phyloP scores from a whole-genome alignment of 2,113 vertebrate species.

The Miniopterus natalensis region DNA sequence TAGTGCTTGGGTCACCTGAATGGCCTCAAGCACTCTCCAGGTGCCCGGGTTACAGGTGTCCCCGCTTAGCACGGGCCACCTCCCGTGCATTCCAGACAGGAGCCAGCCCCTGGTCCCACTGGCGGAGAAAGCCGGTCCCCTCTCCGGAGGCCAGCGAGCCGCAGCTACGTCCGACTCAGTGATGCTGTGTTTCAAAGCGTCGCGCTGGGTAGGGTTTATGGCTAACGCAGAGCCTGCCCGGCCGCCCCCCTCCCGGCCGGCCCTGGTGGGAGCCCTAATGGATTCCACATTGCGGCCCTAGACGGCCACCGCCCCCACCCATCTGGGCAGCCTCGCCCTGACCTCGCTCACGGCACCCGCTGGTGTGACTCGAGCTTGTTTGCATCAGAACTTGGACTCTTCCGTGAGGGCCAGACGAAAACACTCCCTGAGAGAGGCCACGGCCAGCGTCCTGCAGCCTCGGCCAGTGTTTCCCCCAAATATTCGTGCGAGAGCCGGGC shows the following conservation, averaged over 20 bases:
- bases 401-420: conserved; percentile 46
- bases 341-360: conserved; percentile 45
- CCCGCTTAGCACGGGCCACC: background rate
- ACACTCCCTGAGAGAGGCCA: conserved; percentile 8
- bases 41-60: conserved; percentile 25
- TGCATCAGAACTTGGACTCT: conserved; percentile 55
- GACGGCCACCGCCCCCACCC: conserved; percentile 68
- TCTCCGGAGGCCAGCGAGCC: background rate
- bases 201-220: conserved; percentile 37
- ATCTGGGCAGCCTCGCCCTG: conserved; percentile 67
- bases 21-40: conserved; percentile 70
- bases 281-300: conserved; percentile 84
- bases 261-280: conserved; percentile 82
- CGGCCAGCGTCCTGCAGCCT: background rate
- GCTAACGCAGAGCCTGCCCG: conserved; percentile 42
- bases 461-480: background rate
- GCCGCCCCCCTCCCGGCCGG: conserved; percentile 74
- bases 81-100: conserved; percentile 64
- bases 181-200: background rate
- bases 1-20: conserved; percentile 75
- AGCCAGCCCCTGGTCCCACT: background rate
- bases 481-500: background rate
- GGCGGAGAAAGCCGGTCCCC: background rate
- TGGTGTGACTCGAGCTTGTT: conserved; percentile 44
- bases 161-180: conserved; percentile 53